Conservation (phyloP, 2,888 invertebrate genomes). For the Stenodera caucasica region DNA sequence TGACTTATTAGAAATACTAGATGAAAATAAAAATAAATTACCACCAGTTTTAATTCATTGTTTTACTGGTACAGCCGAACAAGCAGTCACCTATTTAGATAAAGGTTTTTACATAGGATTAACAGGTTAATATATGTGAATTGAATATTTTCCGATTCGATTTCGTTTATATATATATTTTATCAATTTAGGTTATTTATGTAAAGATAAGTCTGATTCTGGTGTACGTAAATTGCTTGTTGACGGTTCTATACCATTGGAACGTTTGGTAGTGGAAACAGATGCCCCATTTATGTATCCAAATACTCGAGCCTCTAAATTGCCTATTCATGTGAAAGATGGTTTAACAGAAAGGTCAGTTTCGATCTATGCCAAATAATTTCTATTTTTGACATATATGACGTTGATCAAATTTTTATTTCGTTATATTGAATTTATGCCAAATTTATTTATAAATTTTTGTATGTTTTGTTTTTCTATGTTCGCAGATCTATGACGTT, state of each 20-base stretch:
- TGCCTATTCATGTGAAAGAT: constrained; percentile 85
- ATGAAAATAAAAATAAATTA: constrained; percentile 58
- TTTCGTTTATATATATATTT: constrained; percentile 7
- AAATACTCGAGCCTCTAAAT: constrained; percentile 88
- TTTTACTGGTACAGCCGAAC: constrained; percentile 85
- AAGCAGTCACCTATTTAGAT: constrained; percentile 80
- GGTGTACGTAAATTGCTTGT: constrained; percentile 84
- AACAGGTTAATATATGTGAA: constrained; percentile 60
- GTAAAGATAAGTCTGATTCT: constrained; percentile 90
- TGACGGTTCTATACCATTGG: constrained; percentile 78
- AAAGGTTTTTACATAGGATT: constrained; percentile 85
- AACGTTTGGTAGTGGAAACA: constrained; percentile 85
- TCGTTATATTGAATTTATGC: too few relatives aligned
- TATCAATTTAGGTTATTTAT: constrained; percentile 69
- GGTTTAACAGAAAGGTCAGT: constrained; percentile 79
- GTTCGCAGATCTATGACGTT: constrained; percentile 79
- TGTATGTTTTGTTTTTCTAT: constrained; percentile 15
- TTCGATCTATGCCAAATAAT: constrained; percentile 22
- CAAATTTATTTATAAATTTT: constrained; percentile 11
- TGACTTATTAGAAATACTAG: constrained; percentile 76
- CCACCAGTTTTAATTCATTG: constrained; percentile 90
- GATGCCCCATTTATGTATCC: constrained; percentile 97
- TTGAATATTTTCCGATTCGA: constrained; percentile 16
- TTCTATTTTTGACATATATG: background rate
- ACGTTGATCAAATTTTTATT: background rate